A percentile compares a stretch with the other conserved stretches of the same genome.
Evolutionary conservation across 2,113 vertebrate genomes (phyloP).

Genomic region (Girardinichthys multiradiatus): DNA sequence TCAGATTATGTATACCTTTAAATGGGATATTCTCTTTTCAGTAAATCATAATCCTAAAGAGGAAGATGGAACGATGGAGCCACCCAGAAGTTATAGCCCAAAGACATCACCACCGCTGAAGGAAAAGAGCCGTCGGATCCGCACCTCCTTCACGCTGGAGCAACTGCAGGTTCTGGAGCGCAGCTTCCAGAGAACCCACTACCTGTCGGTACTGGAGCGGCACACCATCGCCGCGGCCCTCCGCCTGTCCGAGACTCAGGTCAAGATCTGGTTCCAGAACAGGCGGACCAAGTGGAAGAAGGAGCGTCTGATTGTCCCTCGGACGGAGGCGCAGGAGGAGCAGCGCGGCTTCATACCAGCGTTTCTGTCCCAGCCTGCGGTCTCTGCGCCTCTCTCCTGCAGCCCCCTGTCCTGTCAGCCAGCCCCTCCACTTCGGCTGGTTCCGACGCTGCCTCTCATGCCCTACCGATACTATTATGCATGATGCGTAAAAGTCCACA

Average conservation of each 20-base stretch:
- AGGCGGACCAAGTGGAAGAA: slow-evolving; percentile 84
- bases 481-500: slow-evolving; percentile 3
- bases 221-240: slow-evolving; percentile 72
- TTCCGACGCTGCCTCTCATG: slow-evolving; percentile 6
- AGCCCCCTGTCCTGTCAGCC: slow-evolving; percentile 17
- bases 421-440: slow-evolving; percentile 28
- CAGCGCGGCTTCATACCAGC: neutral
- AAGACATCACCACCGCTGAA: neutral
- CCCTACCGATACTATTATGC: slow-evolving; percentile 18
- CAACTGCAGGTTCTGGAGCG: slow-evolving; percentile 79
- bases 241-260: slow-evolving; percentile 79
- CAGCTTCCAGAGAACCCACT: slow-evolving; percentile 78
- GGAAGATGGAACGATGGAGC: neutral
- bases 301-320: slow-evolving; percentile 51
- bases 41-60: neutral
- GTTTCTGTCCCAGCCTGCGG: neutral
- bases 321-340: slow-evolving; percentile 26
- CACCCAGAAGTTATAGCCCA: neutral
- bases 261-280: slow-evolving; percentile 87
- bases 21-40: neutral
- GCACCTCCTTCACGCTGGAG: slow-evolving; percentile 77
- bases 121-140: slow-evolving; percentile 67
- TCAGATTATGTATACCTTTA: too few species aligned
- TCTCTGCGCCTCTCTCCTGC: slow-evolving; percentile 16
- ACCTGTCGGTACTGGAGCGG: slow-evolving; percentile 81